Conservation (phyloP, 1,140 invertebrate species). For the Zaprionus ghesquierei region DNA sequence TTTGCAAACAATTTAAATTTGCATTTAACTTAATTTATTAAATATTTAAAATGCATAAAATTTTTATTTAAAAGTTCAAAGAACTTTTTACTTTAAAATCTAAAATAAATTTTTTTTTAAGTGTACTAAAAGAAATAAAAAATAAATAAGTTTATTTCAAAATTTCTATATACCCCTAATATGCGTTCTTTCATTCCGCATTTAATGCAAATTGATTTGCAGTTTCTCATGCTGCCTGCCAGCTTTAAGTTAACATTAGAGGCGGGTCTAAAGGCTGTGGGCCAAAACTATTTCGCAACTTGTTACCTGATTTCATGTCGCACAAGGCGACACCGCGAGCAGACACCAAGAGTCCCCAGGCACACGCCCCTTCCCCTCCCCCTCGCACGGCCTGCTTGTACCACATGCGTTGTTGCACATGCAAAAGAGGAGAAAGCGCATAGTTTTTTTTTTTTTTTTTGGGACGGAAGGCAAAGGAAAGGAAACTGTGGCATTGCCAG, state of each 20-base stretch:
- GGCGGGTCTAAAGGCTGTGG: constrained; percentile 8
- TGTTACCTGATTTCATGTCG: constrained; percentile 70
- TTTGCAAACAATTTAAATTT: too few relatives aligned
- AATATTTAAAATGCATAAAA: too few relatives aligned
- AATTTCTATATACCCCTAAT: too few relatives aligned
- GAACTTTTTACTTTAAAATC: too few relatives aligned
- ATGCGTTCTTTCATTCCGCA: constrained; percentile 10
- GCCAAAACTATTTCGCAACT: constrained; percentile 52
- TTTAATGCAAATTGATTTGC: constrained; percentile 69
- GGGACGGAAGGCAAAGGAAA: background rate
- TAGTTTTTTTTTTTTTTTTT: too few relatives aligned
- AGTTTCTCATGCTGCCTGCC: constrained; percentile 22
- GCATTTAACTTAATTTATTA: too few relatives aligned
- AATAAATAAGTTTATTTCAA: too few relatives aligned
- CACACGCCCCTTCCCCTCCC: constrained; percentile 12
- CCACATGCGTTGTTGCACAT: constrained; percentile 30
- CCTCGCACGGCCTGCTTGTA: background rate
- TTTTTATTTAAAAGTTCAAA: too few relatives aligned
- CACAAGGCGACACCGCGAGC: constrained; percentile 32
- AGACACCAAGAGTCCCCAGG: constrained; percentile 39
- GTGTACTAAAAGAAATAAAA: too few relatives aligned
- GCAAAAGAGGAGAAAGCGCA: background rate
- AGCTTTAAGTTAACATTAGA: constrained; percentile 67
- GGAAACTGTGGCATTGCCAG: constrained; percentile 48
- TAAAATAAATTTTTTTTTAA: too few relatives aligned